These are phyloP conservation scores for Semnopithecus entellus DNA, from an alignment of 2,113 vertebrate genomes.

Conservation along the genomic window DNA sequence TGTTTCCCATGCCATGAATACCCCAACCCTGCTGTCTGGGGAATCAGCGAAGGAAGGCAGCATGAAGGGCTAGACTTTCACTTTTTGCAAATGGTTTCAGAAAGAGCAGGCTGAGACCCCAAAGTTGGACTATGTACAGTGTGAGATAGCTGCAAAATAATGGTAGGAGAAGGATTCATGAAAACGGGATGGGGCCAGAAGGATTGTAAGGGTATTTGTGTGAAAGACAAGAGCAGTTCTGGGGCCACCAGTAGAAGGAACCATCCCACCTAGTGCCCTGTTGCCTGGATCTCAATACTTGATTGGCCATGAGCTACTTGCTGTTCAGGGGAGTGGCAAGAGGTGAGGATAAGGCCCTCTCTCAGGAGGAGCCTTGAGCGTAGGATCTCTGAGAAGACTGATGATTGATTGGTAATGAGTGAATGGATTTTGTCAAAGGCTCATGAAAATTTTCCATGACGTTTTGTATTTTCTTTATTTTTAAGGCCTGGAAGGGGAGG, in stretches of 20 bases:
- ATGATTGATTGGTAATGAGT: slow-evolving; percentile 52
- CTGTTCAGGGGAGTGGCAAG: neutral
- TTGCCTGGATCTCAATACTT: neutral
- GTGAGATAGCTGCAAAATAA: neutral
- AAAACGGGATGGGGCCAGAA: neutral
- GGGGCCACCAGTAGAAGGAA: neutral
- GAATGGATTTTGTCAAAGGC: slow-evolving; percentile 30
- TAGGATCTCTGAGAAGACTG: neutral
- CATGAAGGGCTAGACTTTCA: neutral
- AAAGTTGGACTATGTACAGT: neutral
- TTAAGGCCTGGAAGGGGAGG: neutral
- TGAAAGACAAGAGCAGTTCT: neutral
- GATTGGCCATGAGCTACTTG: neutral
- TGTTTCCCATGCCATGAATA: neutral
- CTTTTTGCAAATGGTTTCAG: neutral
- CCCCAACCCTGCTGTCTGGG: neutral
- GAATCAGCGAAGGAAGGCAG: neutral
- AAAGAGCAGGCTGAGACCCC: neutral
- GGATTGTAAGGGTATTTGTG: neutral
- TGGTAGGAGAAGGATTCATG: neutral
- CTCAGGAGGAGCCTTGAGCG: neutral
- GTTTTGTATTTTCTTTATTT: slow-evolving; percentile 57
- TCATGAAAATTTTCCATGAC: neutral
- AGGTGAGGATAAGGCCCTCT: neutral
- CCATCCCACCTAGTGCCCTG: neutral